A percentile compares a stretch with the other conserved stretches of the same genome.
These are phyloP conservation scores for Parnassius glacialis DNA, from an alignment of 2,888 invertebrate species.

Conservation along the genomic window DNA sequence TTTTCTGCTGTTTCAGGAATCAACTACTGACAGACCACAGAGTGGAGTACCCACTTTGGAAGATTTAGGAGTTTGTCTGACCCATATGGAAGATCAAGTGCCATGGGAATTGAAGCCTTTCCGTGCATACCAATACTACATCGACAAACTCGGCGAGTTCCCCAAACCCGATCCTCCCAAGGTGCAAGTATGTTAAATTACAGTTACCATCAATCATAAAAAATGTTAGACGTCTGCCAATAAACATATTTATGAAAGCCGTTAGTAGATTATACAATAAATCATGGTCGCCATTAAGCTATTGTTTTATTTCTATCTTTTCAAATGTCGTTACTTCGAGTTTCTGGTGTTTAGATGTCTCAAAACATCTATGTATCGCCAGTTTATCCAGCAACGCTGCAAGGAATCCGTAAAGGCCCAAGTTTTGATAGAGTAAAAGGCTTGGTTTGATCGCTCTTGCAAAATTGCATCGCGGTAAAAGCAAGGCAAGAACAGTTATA, in stretches of 20 bases:
- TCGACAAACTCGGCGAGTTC: conserved; percentile 88
- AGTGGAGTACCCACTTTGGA: conserved; percentile 87
- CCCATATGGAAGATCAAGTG: conserved; percentile 88
- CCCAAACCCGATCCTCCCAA: conserved; percentile 84
- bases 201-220: conserved; percentile 2
- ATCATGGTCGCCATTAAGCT: conserved; percentile 19
- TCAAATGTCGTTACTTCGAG: too few species aligned
- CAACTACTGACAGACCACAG: conserved; percentile 85
- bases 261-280: conserved; percentile 26
- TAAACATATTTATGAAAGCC: conserved; percentile 8
- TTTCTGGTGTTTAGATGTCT: too few species aligned
- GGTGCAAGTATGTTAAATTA: conserved; percentile 37
- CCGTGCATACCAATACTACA: conserved; percentile 86
- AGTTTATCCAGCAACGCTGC: too few species aligned
- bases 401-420: too few species aligned
- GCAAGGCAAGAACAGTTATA: too few species aligned
- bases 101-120: conserved; percentile 90
- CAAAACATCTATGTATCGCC: too few species aligned
- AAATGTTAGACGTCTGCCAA: not conserved
- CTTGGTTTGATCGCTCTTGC: too few species aligned
- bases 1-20: conserved; percentile 79
- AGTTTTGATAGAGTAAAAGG: too few species aligned
- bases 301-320: not conserved
- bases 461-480: too few species aligned
- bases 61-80: conserved; percentile 91